phyloP scores from a whole-genome alignment of 2,797 vertebrate species.

The Sibirionetta formosa region DNA sequence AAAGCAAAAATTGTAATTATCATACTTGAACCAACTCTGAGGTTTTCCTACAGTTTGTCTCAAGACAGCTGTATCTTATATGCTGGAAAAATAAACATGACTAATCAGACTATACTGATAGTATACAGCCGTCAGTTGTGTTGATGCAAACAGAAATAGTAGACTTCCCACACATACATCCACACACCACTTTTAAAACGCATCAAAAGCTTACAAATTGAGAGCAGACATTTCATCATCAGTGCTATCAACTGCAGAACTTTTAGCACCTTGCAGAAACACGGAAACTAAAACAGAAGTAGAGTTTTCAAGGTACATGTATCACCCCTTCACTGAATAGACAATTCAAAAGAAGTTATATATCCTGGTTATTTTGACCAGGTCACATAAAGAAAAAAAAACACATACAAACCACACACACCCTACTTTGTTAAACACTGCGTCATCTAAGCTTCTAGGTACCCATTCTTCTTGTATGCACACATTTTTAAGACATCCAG shows the following conservation, averaged over 20 bases:
- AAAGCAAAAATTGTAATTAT: background rate
- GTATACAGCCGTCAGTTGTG: background rate
- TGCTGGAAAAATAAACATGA: conserved; percentile 20
- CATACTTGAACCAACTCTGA: background rate
- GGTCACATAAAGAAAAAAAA: background rate
- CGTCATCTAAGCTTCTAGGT: conserved; percentile 31
- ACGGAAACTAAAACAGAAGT: background rate
- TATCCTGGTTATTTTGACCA: background rate
- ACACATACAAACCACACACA: background rate
- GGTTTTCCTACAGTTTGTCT: background rate
- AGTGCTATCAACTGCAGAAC: background rate
- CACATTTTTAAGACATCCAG: conserved; percentile 37
- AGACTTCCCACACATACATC: background rate
- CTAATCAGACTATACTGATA: background rate
- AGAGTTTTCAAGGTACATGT: background rate
- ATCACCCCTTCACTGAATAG: background rate
- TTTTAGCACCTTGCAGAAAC: background rate
- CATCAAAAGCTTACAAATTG: background rate
- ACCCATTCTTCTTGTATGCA: background rate
- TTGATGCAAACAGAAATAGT: conserved; percentile 11
- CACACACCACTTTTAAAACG: background rate
- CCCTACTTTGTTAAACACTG: conserved; percentile 11
- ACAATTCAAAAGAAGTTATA: background rate
- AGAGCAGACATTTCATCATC: background rate
- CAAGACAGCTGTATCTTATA: background rate